Evolutionary conservation across 2,797 vertebrate genomes (phyloP), one percentile per base, ranked within the genome.

Genomic region (Sardinella longiceps): DNA sequence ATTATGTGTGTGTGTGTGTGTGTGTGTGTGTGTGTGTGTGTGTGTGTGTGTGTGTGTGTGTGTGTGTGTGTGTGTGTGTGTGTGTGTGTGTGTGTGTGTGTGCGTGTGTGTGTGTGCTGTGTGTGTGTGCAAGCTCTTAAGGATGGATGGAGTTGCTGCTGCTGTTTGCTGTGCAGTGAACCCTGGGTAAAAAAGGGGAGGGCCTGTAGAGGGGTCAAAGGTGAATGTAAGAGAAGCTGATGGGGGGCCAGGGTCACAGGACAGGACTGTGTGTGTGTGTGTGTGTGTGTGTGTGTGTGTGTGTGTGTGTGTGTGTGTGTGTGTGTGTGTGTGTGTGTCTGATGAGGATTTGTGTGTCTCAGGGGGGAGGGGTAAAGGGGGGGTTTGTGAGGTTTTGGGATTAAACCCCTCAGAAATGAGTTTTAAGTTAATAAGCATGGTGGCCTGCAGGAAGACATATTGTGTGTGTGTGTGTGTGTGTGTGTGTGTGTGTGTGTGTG

Each of bases 371-470:
- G 88, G 88, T 87, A 93, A 91, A 93, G 90, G 91, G 92, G 90
- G 83, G 89, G 89, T 88, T 88, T 90, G 89, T 82, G 86, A 89
- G 87, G 89, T 91, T 91, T 85, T 39, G 80, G 20, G 94, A 92
- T 94, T 92, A 88, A 89, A 87, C 93, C 91, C 93, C 91, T 86
- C 92, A 89, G 90, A 91, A 94, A 92, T 87, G 89, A 92, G 86
- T 89, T 90, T 85, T 84, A 86, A 92, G 91, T 94, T 94, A 93
- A 95, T 94, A 94, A 93, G 89, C 92, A 46, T 50, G 25, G 86
- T 82, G 81, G 88, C 87, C 90, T 91, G 51, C 87, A 86, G 91
- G 43, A 81, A 84, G 86, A 81, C 82, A 86, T 80, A 63, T 15
- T 58, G 33, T 74, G 83, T 82, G 74, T 82, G 81, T 83, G 85